Evolutionary conservation across 53 echinoderm and acorn worm species (phyloP).

Genomic region (Apostichopus leukothele): DNA sequence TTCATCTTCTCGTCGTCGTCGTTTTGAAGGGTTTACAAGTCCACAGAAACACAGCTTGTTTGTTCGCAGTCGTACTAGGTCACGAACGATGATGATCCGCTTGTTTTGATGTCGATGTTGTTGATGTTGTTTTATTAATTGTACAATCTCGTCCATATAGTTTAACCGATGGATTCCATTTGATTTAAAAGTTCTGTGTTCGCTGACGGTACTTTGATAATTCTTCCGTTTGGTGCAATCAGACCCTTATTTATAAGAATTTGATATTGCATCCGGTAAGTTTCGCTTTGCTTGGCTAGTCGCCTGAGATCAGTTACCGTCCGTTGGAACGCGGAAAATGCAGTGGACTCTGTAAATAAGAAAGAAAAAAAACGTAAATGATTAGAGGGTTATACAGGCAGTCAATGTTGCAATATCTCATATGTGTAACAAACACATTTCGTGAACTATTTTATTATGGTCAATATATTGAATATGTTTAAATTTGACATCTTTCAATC

Average conservation of each 20-base stretch:
- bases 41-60: background rate
- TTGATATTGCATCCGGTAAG: background rate
- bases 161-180: background rate
- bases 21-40: background rate
- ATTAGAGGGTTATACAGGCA: too few relatives aligned
- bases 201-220: background rate
- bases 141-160: background rate
- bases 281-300: background rate
- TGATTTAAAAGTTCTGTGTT: background rate
- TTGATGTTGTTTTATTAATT: background rate
- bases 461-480: too few relatives aligned
- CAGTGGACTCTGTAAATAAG: background rate
- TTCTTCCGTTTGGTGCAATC: background rate
- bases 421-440: too few relatives aligned
- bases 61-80: background rate
- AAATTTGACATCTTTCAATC: too few relatives aligned
- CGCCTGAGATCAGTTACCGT: background rate
- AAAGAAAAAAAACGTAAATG: background rate
- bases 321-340: background rate
- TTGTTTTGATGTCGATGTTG: background rate
- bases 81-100: background rate
- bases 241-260: background rate
- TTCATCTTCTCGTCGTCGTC: too few relatives aligned
- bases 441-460: too few relatives aligned
- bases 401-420: too few relatives aligned